Conservation (phyloP, 2,797 vertebrate species). For the Argya squamiceps region DNA sequence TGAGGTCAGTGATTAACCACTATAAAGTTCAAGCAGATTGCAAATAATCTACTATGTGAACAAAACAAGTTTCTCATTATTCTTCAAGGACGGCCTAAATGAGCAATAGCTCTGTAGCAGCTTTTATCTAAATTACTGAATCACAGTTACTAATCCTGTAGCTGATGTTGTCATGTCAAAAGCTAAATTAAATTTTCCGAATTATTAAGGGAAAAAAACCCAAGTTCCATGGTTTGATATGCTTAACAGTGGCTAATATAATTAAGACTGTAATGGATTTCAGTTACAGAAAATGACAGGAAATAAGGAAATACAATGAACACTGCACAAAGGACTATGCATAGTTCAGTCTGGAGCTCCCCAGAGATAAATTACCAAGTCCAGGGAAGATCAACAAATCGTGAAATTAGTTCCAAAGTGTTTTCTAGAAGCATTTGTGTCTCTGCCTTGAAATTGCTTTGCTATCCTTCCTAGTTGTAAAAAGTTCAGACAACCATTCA, state of each 20-base stretch:
- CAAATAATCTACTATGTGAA: background rate
- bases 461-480: background rate
- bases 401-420: slow-evolving; percentile 31
- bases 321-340: background rate
- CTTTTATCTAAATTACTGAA: slow-evolving; percentile 30
- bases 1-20: background rate
- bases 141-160: slow-evolving; percentile 32
- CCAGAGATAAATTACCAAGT: background rate
- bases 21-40: slow-evolving; percentile 15
- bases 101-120: background rate
- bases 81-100: slow-evolving; percentile 13
- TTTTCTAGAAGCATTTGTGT: background rate
- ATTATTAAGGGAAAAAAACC: background rate
- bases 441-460: slow-evolving; percentile 41
- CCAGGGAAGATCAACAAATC: background rate
- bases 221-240: background rate
- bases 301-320: slow-evolving; percentile 19
- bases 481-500: background rate
- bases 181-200: slow-evolving; percentile 61
- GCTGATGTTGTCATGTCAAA: slow-evolving; percentile 48
- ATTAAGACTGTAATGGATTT: slow-evolving; percentile 44
- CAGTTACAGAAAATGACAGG: slow-evolving; percentile 27
- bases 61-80: slow-evolving; percentile 31
- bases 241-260: slow-evolving; percentile 39
- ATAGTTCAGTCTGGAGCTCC: background rate